Evolutionary conservation across 2,888 invertebrate genomes (phyloP).

Genomic region (Punctoribates punctum): DNA sequence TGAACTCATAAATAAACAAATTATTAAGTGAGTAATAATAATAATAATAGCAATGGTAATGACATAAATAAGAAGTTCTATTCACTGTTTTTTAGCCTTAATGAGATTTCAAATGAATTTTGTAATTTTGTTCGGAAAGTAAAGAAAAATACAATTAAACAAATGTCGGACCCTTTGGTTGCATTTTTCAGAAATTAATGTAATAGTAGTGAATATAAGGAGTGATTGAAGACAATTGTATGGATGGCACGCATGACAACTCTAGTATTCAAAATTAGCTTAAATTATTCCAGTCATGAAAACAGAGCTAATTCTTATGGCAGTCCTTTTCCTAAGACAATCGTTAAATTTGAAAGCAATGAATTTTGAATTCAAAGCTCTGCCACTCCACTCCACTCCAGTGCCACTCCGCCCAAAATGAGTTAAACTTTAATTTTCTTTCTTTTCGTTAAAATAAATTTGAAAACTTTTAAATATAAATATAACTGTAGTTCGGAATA

Average conservation of each 20-base stretch:
- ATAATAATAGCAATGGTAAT: conserved; percentile 12
- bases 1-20: neutral
- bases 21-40: neutral
- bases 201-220: neutral
- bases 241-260: neutral
- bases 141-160: neutral
- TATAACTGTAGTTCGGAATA: neutral
- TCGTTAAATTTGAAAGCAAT: neutral
- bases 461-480: neutral
- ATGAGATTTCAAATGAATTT: conserved; percentile 1
- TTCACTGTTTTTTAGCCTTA: neutral
- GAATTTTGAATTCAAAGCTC: neutral
- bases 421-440: neutral
- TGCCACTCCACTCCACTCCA: neutral
- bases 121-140: neutral
- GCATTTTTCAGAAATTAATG: neutral
- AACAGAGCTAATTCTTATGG: neutral
- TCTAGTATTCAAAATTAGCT: conserved; percentile 9
- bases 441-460: neutral
- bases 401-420: neutral
- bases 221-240: neutral
- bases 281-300: conserved; percentile 18
- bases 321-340: neutral
- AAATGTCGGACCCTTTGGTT: neutral
- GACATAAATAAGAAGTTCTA: neutral